These are phyloP conservation scores for Drosophila sturtevanti DNA, from an alignment of 1,140 invertebrate genomes.

Conservation along the genomic window DNA sequence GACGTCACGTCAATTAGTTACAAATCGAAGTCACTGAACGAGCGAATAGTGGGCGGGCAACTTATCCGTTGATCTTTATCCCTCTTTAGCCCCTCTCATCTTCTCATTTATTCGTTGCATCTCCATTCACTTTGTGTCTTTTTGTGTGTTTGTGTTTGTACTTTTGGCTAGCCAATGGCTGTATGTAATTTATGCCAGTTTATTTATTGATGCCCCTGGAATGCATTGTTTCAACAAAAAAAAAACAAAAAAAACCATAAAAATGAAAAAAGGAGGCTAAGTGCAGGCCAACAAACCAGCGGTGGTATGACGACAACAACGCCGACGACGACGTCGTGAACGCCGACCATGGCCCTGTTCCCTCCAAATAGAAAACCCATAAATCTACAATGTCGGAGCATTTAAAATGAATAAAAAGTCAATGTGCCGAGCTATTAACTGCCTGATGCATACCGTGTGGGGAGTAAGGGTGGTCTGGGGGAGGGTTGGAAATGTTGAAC, in stretches of 20 bases:
- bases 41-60: background rate
- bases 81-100: background rate
- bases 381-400: slow-evolving; percentile 78
- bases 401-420: slow-evolving; percentile 81
- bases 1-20: slow-evolving; percentile 63
- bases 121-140: background rate
- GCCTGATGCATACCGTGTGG: slow-evolving; percentile 67
- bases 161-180: slow-evolving; percentile 49
- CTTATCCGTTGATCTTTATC: background rate
- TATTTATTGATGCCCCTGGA: slow-evolving; percentile 72
- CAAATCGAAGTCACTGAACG: slow-evolving; percentile 40
- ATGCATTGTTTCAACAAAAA: slow-evolving; percentile 67
- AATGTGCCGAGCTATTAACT: slow-evolving; percentile 80
- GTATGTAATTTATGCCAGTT: slow-evolving; percentile 78
- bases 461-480: background rate
- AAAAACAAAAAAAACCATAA: too few relatives aligned
- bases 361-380: slow-evolving; percentile 73
- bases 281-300: slow-evolving; percentile 52
- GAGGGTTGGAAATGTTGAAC: background rate
- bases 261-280: slow-evolving; percentile 75
- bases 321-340: background rate
- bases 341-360: slow-evolving; percentile 52
- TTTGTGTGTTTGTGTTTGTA: slow-evolving; percentile 32
- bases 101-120: background rate
- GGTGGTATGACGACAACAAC: slow-evolving; percentile 40